Base-by-base conservation (phyloP, 2,113 vertebrate genomes). In the Actinemys pallida region DNA sequence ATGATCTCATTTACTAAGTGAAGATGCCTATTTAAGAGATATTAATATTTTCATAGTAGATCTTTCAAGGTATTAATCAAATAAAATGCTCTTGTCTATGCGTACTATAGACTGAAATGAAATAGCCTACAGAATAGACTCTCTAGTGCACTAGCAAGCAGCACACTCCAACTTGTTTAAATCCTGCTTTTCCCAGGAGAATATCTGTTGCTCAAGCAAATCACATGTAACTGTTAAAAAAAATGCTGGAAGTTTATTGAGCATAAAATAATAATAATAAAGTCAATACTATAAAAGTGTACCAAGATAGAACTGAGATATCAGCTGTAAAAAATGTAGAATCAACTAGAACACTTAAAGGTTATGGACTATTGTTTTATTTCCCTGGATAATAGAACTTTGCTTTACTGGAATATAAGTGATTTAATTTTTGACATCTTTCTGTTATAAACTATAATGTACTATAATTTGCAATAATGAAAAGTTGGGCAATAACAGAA, bases 201-300 rank as follows among this genome's bases (percentile, higher is more conserved):
- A 49, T 57, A 59, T 56, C 45, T 89, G 86, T 92, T 42, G 2
- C 84, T 94, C 76, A 91, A 69, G 80, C 72, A 97, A 97, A 96
- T 84, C 84, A 79, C 22, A 82, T 76, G 56, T 62, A 82, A 93
- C 79, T 96, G 90, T 88, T 96, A 92, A 96, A 94, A 72, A 94
- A 76, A 94, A 94, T 25, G 24, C 45, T 94, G 53, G 89, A 92
- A 86, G 0, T 94, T 97, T 96, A 96, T 95, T 91, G 90, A 96
- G 78, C 92, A 87, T 96, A 94, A 90, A 92, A 96, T 91, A 97
- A 93, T 94, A 89, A 95, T 96, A 96, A 94, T 96, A 94, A 98
- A 96, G 97, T 91, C 91, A 93, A 91, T 96, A 93, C 82, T 69
- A 92, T 93, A 94, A 94, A 97, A 96, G 90, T 83, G 25, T 94